Base-by-base conservation (phyloP, 2,113 vertebrate species). In the Osmerus eperlanus region DNA sequence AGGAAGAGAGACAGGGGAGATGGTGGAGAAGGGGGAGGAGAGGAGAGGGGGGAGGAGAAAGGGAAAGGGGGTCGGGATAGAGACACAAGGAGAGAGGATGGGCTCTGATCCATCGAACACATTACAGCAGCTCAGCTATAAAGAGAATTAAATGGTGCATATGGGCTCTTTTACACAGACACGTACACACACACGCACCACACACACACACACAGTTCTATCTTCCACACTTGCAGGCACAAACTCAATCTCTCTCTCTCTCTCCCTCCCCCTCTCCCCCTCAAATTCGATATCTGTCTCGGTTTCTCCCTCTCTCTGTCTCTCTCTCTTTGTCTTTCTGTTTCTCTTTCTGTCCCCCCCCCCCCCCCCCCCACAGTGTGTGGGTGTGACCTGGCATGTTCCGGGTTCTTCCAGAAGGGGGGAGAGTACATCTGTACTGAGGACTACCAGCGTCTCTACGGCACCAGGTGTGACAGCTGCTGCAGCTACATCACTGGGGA, bases 381-480 rank as follows among this genome's bases (percentile, higher is more conserved):
- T 0, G 93, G 95, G 86, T 98, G 96, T 36, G 93, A 96, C 85
- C 91, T 99, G 89, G 96, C 95, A 73, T 92, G 92, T 81, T 95
- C 95, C 0, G 96, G 96, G n/a, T 99, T 99, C 91, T 99, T 98
- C 92, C 97, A 97, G 80, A 97, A 98, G 90, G 95, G 95, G 65
- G 94, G 96, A n/a, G 96, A 99, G 78, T 99, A 98, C 87, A 97
- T 99, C 88, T 99, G 97, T 80, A 98, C 96, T 0, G 92, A 94
- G 3, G 97, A 99, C 91, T 99, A 98, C 93, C 97, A 99, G 92
- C 93, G 95, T 23, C 95, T 98, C 65, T 94, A 99, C 0, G 97
- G 97, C 69, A 98, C 95, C 29, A 95, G 95, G 83, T 99, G 97
- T 0, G 96, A 99, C 89, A 96, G 97, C 91, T 99, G 97, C 0